Base-by-base conservation (phyloP, 2,888 invertebrate species). In the Allophyes oxyacanthae region DNA sequence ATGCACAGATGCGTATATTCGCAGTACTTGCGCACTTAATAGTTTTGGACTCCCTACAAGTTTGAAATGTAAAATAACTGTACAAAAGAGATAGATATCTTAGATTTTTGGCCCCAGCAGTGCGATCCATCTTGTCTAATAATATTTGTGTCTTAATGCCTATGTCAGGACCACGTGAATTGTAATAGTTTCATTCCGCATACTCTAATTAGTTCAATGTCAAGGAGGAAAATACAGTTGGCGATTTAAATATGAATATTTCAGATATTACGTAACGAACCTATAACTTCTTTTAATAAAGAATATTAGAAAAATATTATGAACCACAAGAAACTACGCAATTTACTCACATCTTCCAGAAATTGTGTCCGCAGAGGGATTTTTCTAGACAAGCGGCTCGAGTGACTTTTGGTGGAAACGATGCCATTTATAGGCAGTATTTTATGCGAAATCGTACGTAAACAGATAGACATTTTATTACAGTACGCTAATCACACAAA, bases 401-500 rank as follows among this genome's bases (percentile, higher is more conserved):
- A 84, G 84, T 94, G 94, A 81, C 85, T 95, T 86, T 94, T 93
- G 25, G 94, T 91, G 51, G 93, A 88, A 80, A 95, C 92, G 59
- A 95, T 92, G 60, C 93, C 91, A 81, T 94, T 94, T 72, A 94
- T 86, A 36, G 95, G 93, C 66, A 94, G 84, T 73, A 95, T 86
- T 89, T 94, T 95, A 75, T 90, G 92, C n/a, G 95, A 91, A 65
- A 95, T 83, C 37, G 94, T 91, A 70, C 95, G 94, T 77, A 95
- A 87, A 76, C 94, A 95, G 78, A 94, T 92, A 76, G 95, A 94
- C 95, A 95, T 95, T 80, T 84, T 88, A 69, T 80, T 83, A 81
- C 82, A 63, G 69, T 78, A 71, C 60, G 38, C 42, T 76, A 64
- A 55, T 82, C 76, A 81, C 73, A 78, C 61, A 46, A 46, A 64